These are phyloP conservation scores for Sphenodon punctatus DNA, from an alignment of 2,797 vertebrate species.

Conservation along the genomic window DNA sequence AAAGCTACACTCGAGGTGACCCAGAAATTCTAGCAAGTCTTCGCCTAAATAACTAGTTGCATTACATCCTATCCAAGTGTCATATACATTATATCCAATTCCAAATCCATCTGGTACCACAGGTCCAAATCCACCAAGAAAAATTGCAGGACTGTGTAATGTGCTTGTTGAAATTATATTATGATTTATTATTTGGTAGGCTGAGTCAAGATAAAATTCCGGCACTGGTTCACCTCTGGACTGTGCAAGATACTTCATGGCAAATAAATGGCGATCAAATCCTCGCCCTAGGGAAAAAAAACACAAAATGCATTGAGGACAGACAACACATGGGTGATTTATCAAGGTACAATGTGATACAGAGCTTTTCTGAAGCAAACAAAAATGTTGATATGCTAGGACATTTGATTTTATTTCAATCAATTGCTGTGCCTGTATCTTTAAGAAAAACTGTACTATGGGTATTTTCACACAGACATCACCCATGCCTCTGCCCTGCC, in stretches of 20 bases:
- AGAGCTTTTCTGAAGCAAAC: not conserved
- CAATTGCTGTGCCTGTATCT: too few relatives aligned
- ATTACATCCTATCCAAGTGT: not conserved
- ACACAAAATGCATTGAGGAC: not conserved
- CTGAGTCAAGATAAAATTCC: slow-evolving; percentile 12
- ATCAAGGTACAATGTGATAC: not conserved
- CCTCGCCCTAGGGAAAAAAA: not conserved
- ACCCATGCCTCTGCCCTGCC: too few relatives aligned
- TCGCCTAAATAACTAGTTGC: not conserved
- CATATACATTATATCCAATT: slow-evolving; percentile 7
- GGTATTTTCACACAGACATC: too few relatives aligned
- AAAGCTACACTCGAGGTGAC: not conserved
- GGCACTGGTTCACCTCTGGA: not conserved
- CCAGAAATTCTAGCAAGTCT: not conserved
- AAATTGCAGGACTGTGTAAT: not conserved
- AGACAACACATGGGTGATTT: not conserved
- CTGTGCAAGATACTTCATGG: slow-evolving; percentile 2
- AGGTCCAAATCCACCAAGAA: slow-evolving; percentile 3
- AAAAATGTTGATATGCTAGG: too few relatives aligned
- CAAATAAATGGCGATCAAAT: slow-evolving; percentile 22
- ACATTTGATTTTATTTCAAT: not conserved
- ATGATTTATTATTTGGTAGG: slow-evolving; percentile 1
- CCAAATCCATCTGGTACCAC: slow-evolving; percentile 1
- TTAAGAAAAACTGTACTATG: too few relatives aligned
- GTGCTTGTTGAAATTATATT: slow-evolving; percentile 3